A percentile compares a stretch with the other conserved stretches of the same genome.
These are phyloP conservation scores for Gobius niger DNA, from an alignment of 2,113 vertebrate species.

Conservation along the genomic window DNA sequence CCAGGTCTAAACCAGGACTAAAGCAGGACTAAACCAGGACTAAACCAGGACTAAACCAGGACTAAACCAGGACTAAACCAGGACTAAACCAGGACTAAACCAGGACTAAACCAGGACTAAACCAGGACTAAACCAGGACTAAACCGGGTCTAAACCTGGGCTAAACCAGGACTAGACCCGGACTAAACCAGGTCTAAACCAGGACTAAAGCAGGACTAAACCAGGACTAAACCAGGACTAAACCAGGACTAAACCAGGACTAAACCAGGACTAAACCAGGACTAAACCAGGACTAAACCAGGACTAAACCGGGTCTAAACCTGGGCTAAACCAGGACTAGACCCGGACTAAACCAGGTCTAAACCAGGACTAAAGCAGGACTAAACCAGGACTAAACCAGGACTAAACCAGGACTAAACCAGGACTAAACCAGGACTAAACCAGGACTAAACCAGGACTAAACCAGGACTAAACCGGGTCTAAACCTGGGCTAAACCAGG, in stretches of 20 bases:
- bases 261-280: background rate
- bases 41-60: background rate
- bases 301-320: background rate
- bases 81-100: background rate
- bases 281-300: slow-evolving; percentile 15
- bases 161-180: background rate
- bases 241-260: background rate
- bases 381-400: background rate
- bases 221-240: slow-evolving; percentile 9
- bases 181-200: background rate
- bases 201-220: background rate
- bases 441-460: background rate
- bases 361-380: background rate
- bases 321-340: background rate
- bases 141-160: background rate
- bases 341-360: background rate
- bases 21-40: background rate
- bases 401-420: background rate
- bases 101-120: background rate
- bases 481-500: slow-evolving; percentile 12
- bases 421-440: background rate
- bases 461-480: background rate
- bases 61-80: background rate
- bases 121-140: background rate
- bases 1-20: slow-evolving; percentile 14